A percentile compares a stretch with the other conserved stretches of the same genome.
phyloP scores from a whole-genome alignment of 2,888 invertebrate species.

The Cepaea hortensis region DNA sequence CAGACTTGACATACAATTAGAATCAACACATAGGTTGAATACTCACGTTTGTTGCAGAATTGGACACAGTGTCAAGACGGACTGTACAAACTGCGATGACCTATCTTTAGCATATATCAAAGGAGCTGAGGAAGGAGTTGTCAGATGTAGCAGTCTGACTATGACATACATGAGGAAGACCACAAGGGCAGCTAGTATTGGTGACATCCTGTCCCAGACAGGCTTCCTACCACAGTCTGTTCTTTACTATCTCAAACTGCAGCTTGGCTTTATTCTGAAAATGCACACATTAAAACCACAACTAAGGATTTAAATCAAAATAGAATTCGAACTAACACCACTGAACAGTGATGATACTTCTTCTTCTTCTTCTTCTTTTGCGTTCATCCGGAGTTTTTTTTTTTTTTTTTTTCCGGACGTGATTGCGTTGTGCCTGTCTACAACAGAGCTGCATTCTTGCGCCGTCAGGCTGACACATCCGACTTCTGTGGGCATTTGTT shows the following conservation, averaged over 20 bases:
- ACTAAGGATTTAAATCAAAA: too few species aligned
- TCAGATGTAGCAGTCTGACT: slow-evolving; percentile 64
- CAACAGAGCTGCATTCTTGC: too few species aligned
- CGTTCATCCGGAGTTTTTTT: too few species aligned
- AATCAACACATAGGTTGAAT: neutral
- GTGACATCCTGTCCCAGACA: slow-evolving; percentile 31
- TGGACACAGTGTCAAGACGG: slow-evolving; percentile 64
- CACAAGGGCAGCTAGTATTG: slow-evolving; percentile 36
- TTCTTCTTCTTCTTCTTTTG: too few species aligned
- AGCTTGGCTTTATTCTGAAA: too few species aligned
- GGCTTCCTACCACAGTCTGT: neutral
- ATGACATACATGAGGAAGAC: slow-evolving; percentile 53
- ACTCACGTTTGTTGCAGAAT: slow-evolving; percentile 69
- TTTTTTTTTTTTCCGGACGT: too few species aligned
- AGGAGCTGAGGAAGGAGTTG: slow-evolving; percentile 62
- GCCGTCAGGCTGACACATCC: too few species aligned
- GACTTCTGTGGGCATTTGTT: too few species aligned
- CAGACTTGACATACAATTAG: neutral
- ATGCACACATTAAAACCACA: too few species aligned
- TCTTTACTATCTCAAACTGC: neutral
- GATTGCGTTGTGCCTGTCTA: too few species aligned
- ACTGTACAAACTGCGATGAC: slow-evolving; percentile 51
- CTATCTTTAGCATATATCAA: slow-evolving; percentile 60
- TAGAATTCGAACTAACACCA: too few species aligned
- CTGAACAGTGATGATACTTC: too few species aligned